Evolutionary conservation across 2,888 invertebrate species (phyloP).

Genomic region (Ochlodes sylvanus): DNA sequence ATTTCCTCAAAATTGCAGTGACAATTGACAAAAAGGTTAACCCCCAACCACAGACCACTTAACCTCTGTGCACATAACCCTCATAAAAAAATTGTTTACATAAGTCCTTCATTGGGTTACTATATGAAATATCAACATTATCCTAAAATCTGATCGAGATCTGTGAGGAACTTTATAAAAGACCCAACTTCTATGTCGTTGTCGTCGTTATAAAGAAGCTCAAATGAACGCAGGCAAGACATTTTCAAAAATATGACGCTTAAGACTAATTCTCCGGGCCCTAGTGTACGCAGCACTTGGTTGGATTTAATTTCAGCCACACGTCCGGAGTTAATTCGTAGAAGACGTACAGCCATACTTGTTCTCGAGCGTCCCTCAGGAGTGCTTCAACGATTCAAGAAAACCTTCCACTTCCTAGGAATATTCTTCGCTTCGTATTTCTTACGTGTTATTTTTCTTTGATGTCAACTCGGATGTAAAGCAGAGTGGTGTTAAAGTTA

Average conservation of each 20-base stretch:
- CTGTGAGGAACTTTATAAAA: too few species aligned
- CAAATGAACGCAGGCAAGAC: too few species aligned
- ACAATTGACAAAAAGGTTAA: too few species aligned
- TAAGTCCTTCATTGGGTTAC: too few species aligned
- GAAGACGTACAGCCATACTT: conserved; percentile 50
- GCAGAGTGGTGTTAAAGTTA: neutral
- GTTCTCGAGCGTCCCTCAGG: conserved; percentile 47
- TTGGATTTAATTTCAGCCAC: conserved; percentile 32
- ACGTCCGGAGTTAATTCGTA: conserved; percentile 43
- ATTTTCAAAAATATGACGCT: neutral
- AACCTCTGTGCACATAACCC: too few species aligned
- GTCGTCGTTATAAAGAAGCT: too few species aligned
- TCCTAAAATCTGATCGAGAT: too few species aligned
- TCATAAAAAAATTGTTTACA: too few species aligned
- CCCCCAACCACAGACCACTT: too few species aligned
- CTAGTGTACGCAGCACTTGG: conserved; percentile 16
- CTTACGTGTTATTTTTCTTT: conserved; percentile 16
- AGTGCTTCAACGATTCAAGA: conserved; percentile 41
- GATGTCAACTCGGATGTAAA: neutral
- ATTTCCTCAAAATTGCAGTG: too few species aligned
- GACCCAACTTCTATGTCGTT: too few species aligned
- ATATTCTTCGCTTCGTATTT: conserved; percentile 38
- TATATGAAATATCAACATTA: too few species aligned
- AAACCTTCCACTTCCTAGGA: conserved; percentile 44
- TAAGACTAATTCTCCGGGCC: neutral